Evolutionary conservation across 2,113 vertebrate genomes (phyloP).

Genomic region (Austrofundulus limnaeus): DNA sequence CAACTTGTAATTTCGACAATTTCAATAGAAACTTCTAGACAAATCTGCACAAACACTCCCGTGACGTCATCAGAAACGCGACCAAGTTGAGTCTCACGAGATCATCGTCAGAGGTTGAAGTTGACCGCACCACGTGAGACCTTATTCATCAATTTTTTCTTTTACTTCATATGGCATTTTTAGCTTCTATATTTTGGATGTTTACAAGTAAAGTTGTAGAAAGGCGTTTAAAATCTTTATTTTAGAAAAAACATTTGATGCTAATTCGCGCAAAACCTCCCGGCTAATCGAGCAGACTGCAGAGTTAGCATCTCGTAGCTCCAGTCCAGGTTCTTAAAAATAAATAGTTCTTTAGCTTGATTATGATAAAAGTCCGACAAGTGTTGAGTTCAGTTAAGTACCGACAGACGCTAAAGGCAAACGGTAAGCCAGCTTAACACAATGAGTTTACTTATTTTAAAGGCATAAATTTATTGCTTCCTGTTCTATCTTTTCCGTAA

Average conservation of each 20-base stretch:
- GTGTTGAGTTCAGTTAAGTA: conserved; percentile 47
- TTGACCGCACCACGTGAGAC: conserved; percentile 65
- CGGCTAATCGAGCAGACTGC: background rate
- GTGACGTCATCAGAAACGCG: conserved; percentile 9
- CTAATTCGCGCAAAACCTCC: background rate
- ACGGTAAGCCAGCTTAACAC: conserved; percentile 47
- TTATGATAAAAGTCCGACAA: conserved; percentile 58
- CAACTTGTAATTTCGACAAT: background rate
- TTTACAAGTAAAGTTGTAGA: background rate
- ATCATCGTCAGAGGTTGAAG: conserved; percentile 59
- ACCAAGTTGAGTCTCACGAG: conserved; percentile 59
- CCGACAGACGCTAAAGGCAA: conserved; percentile 14
- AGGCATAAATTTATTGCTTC: background rate
- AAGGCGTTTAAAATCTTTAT: background rate
- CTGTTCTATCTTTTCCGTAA: too few species aligned
- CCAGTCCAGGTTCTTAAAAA: background rate
- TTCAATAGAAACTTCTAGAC: background rate
- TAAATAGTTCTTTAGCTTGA: conserved; percentile 23
- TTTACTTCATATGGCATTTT: too few species aligned
- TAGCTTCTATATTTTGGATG: too few species aligned
- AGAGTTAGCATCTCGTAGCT: background rate
- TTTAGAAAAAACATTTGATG: background rate
- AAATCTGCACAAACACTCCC: background rate
- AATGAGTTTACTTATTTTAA: too few species aligned
- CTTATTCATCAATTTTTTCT: background rate